Percentiles rank a stretch among this genome's conserved stretches.
phyloP scores from a whole-genome alignment of 2,797 vertebrate species.

The Ciconia nigra region DNA sequence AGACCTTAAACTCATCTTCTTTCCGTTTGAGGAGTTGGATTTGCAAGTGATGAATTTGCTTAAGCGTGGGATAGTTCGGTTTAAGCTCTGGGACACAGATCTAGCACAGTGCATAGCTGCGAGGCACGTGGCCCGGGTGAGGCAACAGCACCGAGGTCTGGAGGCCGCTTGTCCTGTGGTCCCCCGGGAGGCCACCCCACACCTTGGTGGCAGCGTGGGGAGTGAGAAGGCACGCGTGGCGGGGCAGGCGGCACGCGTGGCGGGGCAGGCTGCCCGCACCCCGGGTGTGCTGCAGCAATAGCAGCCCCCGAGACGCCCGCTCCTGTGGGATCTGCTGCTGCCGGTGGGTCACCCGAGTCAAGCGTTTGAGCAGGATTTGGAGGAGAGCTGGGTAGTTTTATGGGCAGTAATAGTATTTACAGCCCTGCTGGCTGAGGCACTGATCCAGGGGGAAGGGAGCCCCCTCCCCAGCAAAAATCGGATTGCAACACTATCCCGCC shows the following conservation, averaged over 20 bases:
- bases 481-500: rapidly evolving
- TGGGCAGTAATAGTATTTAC: background rate
- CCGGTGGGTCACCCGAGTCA: background rate
- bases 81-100: background rate
- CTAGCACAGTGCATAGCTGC: rapidly evolving
- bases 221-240: background rate
- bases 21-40: background rate
- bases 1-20: background rate
- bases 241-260: background rate
- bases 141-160: background rate
- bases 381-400: background rate
- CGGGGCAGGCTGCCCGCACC: background rate
- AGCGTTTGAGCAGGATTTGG: background rate
- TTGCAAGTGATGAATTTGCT: background rate
- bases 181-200: background rate
- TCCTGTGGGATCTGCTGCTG: background rate
- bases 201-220: background rate
- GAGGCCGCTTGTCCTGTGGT: background rate
- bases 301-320: rapidly evolving
- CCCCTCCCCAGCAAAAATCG: background rate
- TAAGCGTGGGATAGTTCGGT: background rate
- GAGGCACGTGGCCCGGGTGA: rapidly evolving
- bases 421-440: background rate
- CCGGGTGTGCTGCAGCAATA: background rate
- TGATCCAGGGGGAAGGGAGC: background rate